Base-by-base conservation (phyloP, 2,888 invertebrate species). In the Exephanes ischioxanthus region DNA sequence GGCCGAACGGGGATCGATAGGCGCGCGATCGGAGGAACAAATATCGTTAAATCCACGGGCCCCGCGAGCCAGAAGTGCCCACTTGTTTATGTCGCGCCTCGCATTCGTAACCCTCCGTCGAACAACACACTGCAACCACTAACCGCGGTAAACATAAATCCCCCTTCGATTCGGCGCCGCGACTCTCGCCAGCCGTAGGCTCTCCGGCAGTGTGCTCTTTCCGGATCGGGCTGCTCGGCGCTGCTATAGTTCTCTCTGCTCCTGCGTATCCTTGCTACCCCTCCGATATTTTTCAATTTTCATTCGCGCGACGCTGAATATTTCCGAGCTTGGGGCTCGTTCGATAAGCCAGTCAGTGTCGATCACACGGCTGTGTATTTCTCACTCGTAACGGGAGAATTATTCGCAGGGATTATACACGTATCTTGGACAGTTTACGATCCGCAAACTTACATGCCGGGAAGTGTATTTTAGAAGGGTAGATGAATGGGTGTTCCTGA, bases 31-130 rank as follows among this genome's bases (percentile, higher is more conserved):
- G 41, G 33, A 77, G 45, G 67, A 80, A 75, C 51, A 82, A 78
- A 81, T 45, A 16, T 61, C 3, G 75, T 80, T 88, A 88, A 90
- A 91, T 22, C 26, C 5, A 58, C 26, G 22, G 86, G 78, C 82
- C 80, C 82, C 68, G 89, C 68, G 89, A 88, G 78, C 90, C 88
- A 86, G 88, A 88, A 48, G 7, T 22, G 58, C 58, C 88, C 88
- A 89, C 86, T 91, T 91, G 89, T 91, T 91, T 91, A 91, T 92
- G 85, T 90, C 89, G 90, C 87, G 73, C 84, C 88, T 87, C 80
- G 87, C 87, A 72, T 83, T 82, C 83, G 61, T 85, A 88, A 19
- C 87, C 84, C 87, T 90, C 87, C 86, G 86, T 88, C 90, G 90
- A 90, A 91, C 90, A 92, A 90, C 58, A 58, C 58, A 58, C 58